Base-by-base conservation (phyloP, 2,797 vertebrate species). In the Botia almorhae region DNA sequence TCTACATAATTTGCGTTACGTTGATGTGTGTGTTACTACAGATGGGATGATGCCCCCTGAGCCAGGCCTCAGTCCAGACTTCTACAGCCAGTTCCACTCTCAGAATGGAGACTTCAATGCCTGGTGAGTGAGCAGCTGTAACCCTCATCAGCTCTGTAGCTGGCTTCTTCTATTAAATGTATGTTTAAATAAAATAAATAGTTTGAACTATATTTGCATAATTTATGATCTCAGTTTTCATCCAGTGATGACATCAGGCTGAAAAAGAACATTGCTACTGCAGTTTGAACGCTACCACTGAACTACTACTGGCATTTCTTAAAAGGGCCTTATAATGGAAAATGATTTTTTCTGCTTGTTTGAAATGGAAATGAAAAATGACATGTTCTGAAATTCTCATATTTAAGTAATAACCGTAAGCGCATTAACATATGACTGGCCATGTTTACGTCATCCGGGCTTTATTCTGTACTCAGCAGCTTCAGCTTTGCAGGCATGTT, bases 1-100 rank as follows among this genome's bases (percentile, higher is more conserved):
- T 81, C 29, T 77, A 17, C 64, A 33, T 74, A 74, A 29, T 55
- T 33, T 33, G 2, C 29, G 1, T 65, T 70, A 26, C 69, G 4
- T 85, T 6, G 77, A 16, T 48, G 7, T 81, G 73, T 76, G 33
- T 85, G 4, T 76, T 16, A 70, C 13, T 86, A 4, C 48, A 98
- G 97, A 98, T 89, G 97, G 96, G 69, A 91, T 98, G 55, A 94
- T 96, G 82, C 92, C 94, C 82, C 93, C 90, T 0, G 96, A 98
- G 69, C 96, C 95, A 74, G 93, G 93, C 0, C 91, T 96, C 87
- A 98, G 97, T 82, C 96, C 96, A 0, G 96, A 97, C 85, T 96
- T 97, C 90, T 97, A 96, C 65, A 89, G 85, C 84, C 96, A 97
- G 81, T 94, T 95, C 69, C 96, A 96, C 72, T 89, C 95, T 82